These are phyloP conservation scores for Hypomesus transpacificus DNA, from an alignment of 2,113 vertebrate species.

Conservation along the genomic window DNA sequence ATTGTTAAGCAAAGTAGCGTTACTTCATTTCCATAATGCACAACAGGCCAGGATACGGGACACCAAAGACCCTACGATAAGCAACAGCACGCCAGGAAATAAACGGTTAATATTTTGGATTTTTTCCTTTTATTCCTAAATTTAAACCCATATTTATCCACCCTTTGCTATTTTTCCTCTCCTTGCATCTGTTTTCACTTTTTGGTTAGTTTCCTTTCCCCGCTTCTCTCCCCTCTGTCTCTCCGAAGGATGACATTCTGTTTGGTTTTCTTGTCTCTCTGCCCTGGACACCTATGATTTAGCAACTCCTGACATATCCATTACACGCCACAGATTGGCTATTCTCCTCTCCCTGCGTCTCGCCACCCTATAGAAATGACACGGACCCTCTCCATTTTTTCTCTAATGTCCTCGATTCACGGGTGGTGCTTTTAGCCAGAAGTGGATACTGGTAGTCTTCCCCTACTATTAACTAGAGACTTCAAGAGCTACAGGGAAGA, in stretches of 20 bases:
- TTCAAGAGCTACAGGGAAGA: slow-evolving; percentile 61
- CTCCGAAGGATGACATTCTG: slow-evolving; percentile 67
- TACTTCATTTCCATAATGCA: slow-evolving; percentile 78
- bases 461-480: slow-evolving; percentile 67
- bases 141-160: slow-evolving; percentile 50
- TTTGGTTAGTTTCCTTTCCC: slow-evolving; percentile 20
- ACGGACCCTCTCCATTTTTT: slow-evolving; percentile 57
- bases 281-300: slow-evolving; percentile 77
- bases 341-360: slow-evolving; percentile 69
- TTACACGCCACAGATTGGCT: slow-evolving; percentile 79
- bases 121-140: slow-evolving; percentile 33
- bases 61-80: slow-evolving; percentile 68
- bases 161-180: slow-evolving; percentile 29
- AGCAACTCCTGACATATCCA: slow-evolving; percentile 83
- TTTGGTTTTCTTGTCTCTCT: slow-evolving; percentile 75
- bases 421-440: slow-evolving; percentile 68
- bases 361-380: slow-evolving; percentile 76
- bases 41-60: slow-evolving; percentile 64
- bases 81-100: slow-evolving; percentile 57
- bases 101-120: slow-evolving; percentile 60
- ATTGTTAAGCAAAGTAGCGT: slow-evolving; percentile 78
- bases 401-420: slow-evolving; percentile 68
- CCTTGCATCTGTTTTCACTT: slow-evolving; percentile 13
- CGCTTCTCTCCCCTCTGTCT: slow-evolving; percentile 33
- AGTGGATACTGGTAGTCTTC: slow-evolving; percentile 75